Conservation (phyloP, 2,888 invertebrate genomes). For the Malthinus seriepunctatus region DNA sequence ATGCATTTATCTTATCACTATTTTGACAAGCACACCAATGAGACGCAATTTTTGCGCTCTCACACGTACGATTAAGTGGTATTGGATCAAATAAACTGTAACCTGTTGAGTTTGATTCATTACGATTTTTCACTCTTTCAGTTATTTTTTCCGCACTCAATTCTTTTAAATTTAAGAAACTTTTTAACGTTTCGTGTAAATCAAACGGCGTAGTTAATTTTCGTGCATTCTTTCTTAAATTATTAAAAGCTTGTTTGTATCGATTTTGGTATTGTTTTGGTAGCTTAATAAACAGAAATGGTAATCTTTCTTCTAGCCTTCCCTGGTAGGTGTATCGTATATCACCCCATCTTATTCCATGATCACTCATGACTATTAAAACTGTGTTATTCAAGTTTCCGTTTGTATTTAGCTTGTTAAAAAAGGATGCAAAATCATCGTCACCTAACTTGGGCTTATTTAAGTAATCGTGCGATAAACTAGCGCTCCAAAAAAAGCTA, state of each 20-base stretch:
- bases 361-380: slow-evolving; percentile 79
- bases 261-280: slow-evolving; percentile 72
- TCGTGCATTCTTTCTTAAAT: slow-evolving; percentile 67
- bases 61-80: slow-evolving; percentile 73
- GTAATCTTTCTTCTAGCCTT: slow-evolving; percentile 84
- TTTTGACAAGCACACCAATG: slow-evolving; percentile 90
- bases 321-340: slow-evolving; percentile 85
- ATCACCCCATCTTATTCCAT: slow-evolving; percentile 85
- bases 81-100: slow-evolving; percentile 80
- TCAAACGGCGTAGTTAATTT: slow-evolving; percentile 86
- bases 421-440: slow-evolving; percentile 61
- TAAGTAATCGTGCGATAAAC: slow-evolving; percentile 82
- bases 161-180: slow-evolving; percentile 63
- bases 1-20: slow-evolving; percentile 60
- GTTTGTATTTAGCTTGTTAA: slow-evolving; percentile 59
- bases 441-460: slow-evolving; percentile 80
- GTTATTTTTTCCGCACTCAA: slow-evolving; percentile 53
- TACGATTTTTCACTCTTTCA: slow-evolving; percentile 45
- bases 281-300: slow-evolving; percentile 73
- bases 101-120: slow-evolving; percentile 59
- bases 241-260: slow-evolving; percentile 65
- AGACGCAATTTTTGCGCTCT: slow-evolving; percentile 73
- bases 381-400: slow-evolving; percentile 68
- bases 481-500: slow-evolving; percentile 83
- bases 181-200: slow-evolving; percentile 75